Conservation (phyloP, 2,113 vertebrate species). For the Petrocephalus microphthalmus region DNA sequence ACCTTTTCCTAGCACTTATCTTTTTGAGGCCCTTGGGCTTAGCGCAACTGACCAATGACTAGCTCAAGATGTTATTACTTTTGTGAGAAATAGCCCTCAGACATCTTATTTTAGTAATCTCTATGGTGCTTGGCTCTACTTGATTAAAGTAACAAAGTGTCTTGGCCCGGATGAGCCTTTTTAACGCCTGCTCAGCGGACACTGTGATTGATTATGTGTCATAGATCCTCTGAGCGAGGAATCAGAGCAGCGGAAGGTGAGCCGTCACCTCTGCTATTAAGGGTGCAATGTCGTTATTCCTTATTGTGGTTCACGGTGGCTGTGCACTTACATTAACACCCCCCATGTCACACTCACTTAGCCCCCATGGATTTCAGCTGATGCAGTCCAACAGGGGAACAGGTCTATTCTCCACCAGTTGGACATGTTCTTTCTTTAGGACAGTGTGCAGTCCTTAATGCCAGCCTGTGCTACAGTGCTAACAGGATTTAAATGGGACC, state of each 20-base stretch:
- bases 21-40: not conserved
- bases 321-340: not conserved
- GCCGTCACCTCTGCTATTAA: not conserved
- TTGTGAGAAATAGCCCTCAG: not conserved
- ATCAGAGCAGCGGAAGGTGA: not conserved
- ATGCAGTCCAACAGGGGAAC: not conserved
- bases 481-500: not conserved
- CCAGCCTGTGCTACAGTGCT: not conserved
- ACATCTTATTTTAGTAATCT: not conserved
- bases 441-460: not conserved
- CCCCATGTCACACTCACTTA: not conserved
- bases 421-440: not conserved
- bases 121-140: not conserved
- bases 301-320: not conserved
- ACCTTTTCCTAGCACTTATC: not conserved
- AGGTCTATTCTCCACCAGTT: not conserved
- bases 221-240: not conserved
- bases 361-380: not conserved
- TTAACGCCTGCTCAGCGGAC: not conserved
- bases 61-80: not conserved
- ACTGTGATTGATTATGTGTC: constrained; percentile 5
- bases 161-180: not conserved
- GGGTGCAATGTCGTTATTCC: not conserved
- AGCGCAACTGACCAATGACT: not conserved
- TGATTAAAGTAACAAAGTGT: not conserved